Evolutionary conservation across 2,888 invertebrate genomes (phyloP).

Genomic region (Lithophane socia): DNA sequence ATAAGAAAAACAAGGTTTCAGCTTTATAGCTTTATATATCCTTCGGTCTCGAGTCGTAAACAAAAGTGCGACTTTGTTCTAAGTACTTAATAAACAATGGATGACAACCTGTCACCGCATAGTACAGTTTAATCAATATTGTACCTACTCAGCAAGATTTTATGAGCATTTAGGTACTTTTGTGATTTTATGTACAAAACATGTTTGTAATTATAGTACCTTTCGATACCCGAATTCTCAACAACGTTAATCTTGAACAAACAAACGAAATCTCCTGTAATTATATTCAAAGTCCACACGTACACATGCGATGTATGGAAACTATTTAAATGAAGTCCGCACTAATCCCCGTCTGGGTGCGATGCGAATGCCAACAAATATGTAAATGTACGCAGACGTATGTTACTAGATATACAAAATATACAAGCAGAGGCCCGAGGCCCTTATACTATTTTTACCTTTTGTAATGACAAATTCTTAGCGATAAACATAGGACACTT

Average conservation of each 20-base stretch:
- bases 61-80: constrained; percentile 17
- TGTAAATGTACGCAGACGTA: constrained; percentile 20
- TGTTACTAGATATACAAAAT: constrained; percentile 25
- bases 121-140: constrained; percentile 38
- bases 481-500: constrained; percentile 12
- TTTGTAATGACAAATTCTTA: constrained; percentile 10
- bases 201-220: constrained; percentile 11
- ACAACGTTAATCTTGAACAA: constrained; percentile 32
- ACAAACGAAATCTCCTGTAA: constrained; percentile 60
- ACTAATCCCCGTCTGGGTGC: constrained; percentile 61
- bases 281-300: constrained; percentile 65
- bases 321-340: constrained; percentile 71
- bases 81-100: constrained; percentile 6
- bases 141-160: constrained; percentile 14
- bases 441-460: constrained; percentile 9
- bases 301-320: constrained; percentile 44
- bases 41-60: constrained; percentile 25
- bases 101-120: constrained; percentile 22
- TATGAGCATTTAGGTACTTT: constrained; percentile 8
- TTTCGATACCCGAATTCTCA: constrained; percentile 13
- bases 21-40: constrained; percentile 3
- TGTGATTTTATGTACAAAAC: constrained; percentile 7
- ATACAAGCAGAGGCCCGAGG: not conserved
- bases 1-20: constrained; percentile 43
- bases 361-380: constrained; percentile 44